Evolutionary conservation across 2,113 vertebrate genomes (phyloP), one percentile per base, ranked within the genome.

Genomic region (Nycticryphes semicollaris): DNA sequence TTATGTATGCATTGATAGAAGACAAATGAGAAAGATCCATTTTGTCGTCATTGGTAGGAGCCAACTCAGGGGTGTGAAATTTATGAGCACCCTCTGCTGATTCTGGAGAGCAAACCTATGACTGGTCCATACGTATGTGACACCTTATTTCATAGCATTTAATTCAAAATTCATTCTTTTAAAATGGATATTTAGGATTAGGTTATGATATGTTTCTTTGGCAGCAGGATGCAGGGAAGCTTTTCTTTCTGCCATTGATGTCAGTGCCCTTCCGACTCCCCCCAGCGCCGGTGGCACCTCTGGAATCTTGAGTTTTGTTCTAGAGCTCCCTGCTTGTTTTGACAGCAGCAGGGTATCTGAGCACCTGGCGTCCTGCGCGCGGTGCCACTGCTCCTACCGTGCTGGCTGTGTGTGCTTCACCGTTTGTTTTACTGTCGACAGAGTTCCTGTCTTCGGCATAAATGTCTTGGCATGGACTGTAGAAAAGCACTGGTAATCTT

Each of bases 241-340:
- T 84, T 87, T 54, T 74, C 33, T 9, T 51, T 64, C 63, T 84
- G 70, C 62, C 9, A 2, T 10, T 35, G 27, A 2, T 50, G 16
- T 22, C 21, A 17, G 59, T 3, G 1, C 6, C n/a, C 7, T 45
- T n/a, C 6, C 31, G 57, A 11, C 1, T 9, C 4, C 14, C 14
- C 22, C 3, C 8, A 24, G 15, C 9, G 12, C 33, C 1, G 12
- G 0, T 69, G 73, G 45, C 1, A 1, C 24, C 24, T 53, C 41
- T 8, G 20, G 62, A 82, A 35, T 13, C n/a, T 0, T 0, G 2
- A 27, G 48, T 30, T 33, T 3, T 22, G 23, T 78, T 78, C 41
- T 37, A 62, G 59, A 87, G 3, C 59, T 77, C 59, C 17, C 15
- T 19, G 57, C 17, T 6, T 2, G 1, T 30, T 43, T 35, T 47